These are phyloP conservation scores for Labeo rohita DNA, from an alignment of 2,113 vertebrate genomes.

Conservation along the genomic window DNA sequence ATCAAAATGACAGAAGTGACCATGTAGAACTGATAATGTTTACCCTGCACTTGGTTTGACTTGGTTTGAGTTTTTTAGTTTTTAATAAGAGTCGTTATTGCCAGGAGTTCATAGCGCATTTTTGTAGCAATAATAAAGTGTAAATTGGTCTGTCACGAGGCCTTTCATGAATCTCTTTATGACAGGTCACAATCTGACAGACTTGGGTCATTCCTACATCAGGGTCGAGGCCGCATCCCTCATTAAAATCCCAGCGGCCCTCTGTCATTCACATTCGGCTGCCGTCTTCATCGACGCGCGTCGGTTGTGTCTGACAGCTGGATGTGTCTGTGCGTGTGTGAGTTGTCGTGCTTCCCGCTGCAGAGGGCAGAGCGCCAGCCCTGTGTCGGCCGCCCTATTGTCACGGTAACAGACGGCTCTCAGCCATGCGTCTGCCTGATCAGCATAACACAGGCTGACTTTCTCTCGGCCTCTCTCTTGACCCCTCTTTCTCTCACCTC, in stretches of 20 bases:
- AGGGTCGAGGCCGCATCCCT: background rate
- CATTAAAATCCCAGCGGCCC: slow-evolving; percentile 5
- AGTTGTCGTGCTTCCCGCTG: slow-evolving; percentile 41
- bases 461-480: background rate
- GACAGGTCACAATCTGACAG: background rate
- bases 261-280: background rate
- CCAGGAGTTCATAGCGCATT: background rate
- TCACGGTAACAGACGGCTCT: slow-evolving; percentile 53
- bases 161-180: background rate
- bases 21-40: background rate
- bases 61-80: background rate
- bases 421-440: slow-evolving; percentile 52
- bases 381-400: slow-evolving; percentile 42
- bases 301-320: slow-evolving; percentile 24
- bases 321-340: slow-evolving; percentile 18
- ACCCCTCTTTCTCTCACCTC: slow-evolving; percentile 25
- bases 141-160: background rate
- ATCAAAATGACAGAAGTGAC: background rate
- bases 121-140: slow-evolving; percentile 1
- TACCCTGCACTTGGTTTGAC: background rate
- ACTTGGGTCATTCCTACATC: background rate
- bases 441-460: slow-evolving; percentile 52
- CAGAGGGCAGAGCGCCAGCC: slow-evolving; percentile 42
- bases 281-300: background rate
- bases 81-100: background rate